Evolutionary conservation across 1,140 invertebrate genomes (phyloP).

Genomic region (Frieseomelitta varia): DNA sequence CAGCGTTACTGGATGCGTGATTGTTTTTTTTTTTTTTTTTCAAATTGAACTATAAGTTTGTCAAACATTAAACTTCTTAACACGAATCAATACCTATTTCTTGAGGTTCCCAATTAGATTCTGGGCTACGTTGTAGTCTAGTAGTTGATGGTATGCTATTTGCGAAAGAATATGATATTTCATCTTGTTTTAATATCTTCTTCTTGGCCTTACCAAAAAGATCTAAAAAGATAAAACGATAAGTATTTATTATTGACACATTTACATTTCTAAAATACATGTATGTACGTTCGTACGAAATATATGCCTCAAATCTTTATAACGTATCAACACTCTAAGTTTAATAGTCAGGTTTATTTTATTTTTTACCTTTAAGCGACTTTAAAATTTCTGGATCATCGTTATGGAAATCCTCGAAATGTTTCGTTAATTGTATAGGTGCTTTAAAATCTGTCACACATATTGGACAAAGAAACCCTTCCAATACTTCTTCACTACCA

Average conservation of each 20-base stretch:
- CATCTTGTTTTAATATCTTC: slow-evolving; percentile 91
- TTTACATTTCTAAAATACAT: neutral
- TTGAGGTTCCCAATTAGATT: slow-evolving; percentile 85
- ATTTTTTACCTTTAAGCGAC: slow-evolving; percentile 90
- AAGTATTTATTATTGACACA: neutral
- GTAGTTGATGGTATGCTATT: slow-evolving; percentile 71
- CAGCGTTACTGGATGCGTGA: no score
- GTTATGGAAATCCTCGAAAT: slow-evolving; percentile 94
- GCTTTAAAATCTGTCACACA: slow-evolving; percentile 94
- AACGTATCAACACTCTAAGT: neutral
- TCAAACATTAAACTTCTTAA: neutral
- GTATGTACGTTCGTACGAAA: no score
- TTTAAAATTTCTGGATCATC: slow-evolving; percentile 95
- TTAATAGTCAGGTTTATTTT: neutral
- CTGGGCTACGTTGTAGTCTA: slow-evolving; percentile 66
- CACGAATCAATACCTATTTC: slow-evolving; percentile 81
- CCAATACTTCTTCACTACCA: slow-evolving; percentile 86
- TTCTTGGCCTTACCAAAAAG: slow-evolving; percentile 95
- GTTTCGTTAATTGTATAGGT: slow-evolving; percentile 89
- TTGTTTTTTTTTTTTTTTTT: no score
- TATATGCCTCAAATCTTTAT: neutral
- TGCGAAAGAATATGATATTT: slow-evolving; percentile 83
- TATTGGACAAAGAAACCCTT: slow-evolving; percentile 97
- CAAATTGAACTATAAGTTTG: no score
- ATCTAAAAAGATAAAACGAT: slow-evolving; percentile 80